A percentile compares a stretch with the other conserved stretches of the same genome.
Conservation (phyloP, 2,888 invertebrate genomes). For the Lissonota sp. region DNA sequence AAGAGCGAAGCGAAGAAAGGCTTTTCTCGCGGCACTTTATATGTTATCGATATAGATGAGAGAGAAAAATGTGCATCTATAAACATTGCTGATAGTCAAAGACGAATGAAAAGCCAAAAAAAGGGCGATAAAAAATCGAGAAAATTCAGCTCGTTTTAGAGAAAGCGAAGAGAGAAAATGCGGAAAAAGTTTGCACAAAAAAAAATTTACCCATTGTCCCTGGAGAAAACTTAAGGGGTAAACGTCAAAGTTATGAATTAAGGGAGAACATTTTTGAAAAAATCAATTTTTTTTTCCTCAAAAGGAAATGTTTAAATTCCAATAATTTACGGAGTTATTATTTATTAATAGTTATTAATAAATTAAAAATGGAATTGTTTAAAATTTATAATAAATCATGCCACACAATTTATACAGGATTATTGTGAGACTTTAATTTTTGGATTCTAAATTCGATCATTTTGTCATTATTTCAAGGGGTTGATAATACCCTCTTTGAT, state of each 20-base stretch:
- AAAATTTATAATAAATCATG: too few relatives aligned
- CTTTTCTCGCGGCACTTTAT: conserved; percentile 7
- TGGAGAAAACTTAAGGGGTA: neutral
- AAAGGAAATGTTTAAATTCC: too few relatives aligned
- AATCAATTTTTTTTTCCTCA: too few relatives aligned
- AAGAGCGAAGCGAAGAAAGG: conserved; percentile 15
- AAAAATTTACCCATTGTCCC: conserved; percentile 12
- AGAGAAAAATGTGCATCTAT: conserved; percentile 19
- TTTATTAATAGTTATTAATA: too few relatives aligned
- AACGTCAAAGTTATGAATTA: conserved; percentile 15
- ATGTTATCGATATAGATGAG: conserved; percentile 7
- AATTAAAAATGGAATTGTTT: too few relatives aligned
- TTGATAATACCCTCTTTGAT: too few relatives aligned
- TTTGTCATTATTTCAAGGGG: too few relatives aligned
- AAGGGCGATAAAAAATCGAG: conserved; percentile 16
- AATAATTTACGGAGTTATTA: too few relatives aligned
- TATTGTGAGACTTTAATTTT: too few relatives aligned
- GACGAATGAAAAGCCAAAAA: conserved; percentile 25
- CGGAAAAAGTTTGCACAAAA: neutral
- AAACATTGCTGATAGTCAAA: conserved; percentile 10
- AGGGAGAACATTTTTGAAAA: too few relatives aligned
- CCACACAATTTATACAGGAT: too few relatives aligned
- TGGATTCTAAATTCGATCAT: too few relatives aligned
- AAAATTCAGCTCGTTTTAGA: conserved; percentile 19
- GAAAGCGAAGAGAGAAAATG: neutral